Conservation (phyloP, 2,113 vertebrate species). For the Montifringilla adamsi region DNA sequence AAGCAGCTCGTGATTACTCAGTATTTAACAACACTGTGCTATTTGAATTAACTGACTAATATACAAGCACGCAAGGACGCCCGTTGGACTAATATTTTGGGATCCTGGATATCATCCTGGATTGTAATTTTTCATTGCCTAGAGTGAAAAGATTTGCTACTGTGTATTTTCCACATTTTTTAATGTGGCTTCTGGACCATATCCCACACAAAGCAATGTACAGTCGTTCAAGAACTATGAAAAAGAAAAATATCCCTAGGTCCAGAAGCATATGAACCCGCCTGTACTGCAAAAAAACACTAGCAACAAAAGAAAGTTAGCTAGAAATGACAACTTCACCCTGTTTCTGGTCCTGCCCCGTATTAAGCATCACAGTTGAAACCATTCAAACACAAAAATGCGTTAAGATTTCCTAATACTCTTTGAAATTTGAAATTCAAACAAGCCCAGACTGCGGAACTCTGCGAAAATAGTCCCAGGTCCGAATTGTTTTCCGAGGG, state of each 20-base stretch:
- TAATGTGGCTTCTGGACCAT: background rate
- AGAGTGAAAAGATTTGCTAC: background rate
- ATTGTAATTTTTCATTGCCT: constrained; percentile 28
- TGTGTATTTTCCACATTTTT: background rate
- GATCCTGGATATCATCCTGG: background rate
- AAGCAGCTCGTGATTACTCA: background rate
- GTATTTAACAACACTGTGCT: background rate
- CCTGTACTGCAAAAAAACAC: background rate
- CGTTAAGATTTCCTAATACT: background rate
- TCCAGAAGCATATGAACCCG: background rate
- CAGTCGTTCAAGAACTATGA: background rate
- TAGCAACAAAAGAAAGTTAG: background rate
- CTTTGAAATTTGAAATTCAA: constrained; percentile 19
- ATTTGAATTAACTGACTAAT: background rate
- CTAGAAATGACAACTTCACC: background rate
- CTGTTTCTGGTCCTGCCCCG: background rate
- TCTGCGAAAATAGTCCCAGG: background rate
- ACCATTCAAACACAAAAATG: background rate
- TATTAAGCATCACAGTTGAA: background rate
- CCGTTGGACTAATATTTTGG: background rate
- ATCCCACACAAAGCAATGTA: background rate
- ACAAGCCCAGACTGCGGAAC: background rate
- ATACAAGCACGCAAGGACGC: background rate
- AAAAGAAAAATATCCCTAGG: background rate
- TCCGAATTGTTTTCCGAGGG: background rate